Conservation (phyloP, 2,797 vertebrate species). For the Arctocebus calabarensis region DNA sequence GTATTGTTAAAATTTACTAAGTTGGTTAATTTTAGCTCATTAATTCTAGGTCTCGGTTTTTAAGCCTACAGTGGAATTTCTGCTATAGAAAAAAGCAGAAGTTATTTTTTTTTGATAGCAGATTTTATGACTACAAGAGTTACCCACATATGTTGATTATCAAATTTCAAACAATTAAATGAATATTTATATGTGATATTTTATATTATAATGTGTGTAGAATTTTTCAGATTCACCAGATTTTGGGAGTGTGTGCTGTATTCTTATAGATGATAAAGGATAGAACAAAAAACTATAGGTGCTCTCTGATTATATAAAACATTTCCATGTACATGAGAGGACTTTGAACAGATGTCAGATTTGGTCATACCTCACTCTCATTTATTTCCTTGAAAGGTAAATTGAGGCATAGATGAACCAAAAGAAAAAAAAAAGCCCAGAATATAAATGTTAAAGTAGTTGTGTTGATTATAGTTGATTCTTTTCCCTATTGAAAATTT, state of each 20-base stretch:
- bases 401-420: neutral
- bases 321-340: neutral
- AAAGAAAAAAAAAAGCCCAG: neutral
- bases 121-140: neutral
- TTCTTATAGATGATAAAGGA: neutral
- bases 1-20: slow-evolving; percentile 38
- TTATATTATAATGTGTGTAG: neutral
- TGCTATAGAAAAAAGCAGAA: neutral
- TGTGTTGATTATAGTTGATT: neutral
- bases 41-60: neutral
- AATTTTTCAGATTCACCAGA: neutral
- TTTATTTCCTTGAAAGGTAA: neutral
- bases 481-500: neutral
- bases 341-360: neutral
- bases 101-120: neutral
- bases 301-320: neutral
- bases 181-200: neutral
- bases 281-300: neutral
- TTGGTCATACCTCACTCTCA: neutral
- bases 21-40: neutral
- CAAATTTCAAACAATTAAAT: slow-evolving; percentile 17
- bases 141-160: neutral
- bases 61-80: neutral
- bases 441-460: neutral
- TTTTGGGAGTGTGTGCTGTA: neutral